Evolutionary conservation across 2,888 invertebrate species (phyloP), one percentile per base, ranked within the genome.

Genomic region (Syrista parreyssii): DNA sequence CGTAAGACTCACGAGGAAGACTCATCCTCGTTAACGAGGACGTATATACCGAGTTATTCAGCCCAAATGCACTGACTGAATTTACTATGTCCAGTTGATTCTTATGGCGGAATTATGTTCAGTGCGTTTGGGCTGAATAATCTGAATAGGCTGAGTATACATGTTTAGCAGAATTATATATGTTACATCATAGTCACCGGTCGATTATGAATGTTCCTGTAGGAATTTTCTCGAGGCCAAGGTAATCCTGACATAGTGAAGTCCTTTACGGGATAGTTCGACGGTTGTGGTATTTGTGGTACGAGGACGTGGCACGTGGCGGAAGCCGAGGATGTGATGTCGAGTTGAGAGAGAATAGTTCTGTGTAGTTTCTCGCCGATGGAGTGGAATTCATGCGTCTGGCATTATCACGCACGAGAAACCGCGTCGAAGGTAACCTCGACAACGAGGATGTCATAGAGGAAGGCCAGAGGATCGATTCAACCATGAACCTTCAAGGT

Each of bases 401-500:
- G 33, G 31, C 34, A 74, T 33, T 33, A 33, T 35, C 74, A 74
- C 74, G 35, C 74, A 30, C 74, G 74, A 74, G 34, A 23, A 55
- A 23, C 23, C 55, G 23, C 23, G 23, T 23, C 55, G 55, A 23
- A 55, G 55, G 55, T 23, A 23, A 55, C 55, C 55, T 55, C 55
- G 55, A 23, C 23, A 55, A 12, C 74, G 35, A 74, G 74, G 35
- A 33, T 74, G 33, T 30, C 74, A 33, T n/a, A 82, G 74, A 75
- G 77, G 86, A 86, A 89, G 88, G 88, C 85, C 86, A 12, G 12
- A 32, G 85, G 89, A 91, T 91, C 88, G 91, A 91, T 90, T 89
- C 86, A 88, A 85, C 91, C 91, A 86, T 91, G 91, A 91, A 91
- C 90, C 89, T 89, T 88, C 85, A 68, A 32, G 31, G 73, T 55